Base-by-base conservation (phyloP, 2,797 vertebrate genomes). In the Phaenicophaeus curvirostris region DNA sequence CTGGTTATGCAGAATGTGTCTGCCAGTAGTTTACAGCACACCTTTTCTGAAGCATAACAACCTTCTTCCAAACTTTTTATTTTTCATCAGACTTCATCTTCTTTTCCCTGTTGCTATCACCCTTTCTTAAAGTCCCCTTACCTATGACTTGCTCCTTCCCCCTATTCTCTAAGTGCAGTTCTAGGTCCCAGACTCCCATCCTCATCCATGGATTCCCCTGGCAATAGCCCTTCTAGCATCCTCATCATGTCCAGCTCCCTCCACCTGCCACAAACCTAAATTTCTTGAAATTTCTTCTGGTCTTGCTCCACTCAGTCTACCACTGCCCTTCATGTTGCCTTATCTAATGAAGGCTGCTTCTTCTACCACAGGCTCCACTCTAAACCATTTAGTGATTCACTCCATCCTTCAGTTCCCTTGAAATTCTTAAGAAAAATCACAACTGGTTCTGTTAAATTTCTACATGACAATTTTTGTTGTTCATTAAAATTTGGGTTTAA, bases 191-290 rank as follows among this genome's bases (percentile, higher is more conserved):
- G 77, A 42, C 48, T 90, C 42, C 18, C 62, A 84, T 35, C n/a
- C 19, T 95, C 77, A 76, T 62, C 46, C 87, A 42, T 76, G 67
- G 83, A 95, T 96, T 86, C 84, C 80, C 88, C 92, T 84, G 50
- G 92, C 86, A 95, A 95, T 88, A 91, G 88, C 50, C 42, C n/a
- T 93, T 81, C 87, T 33, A 35, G 42, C 88, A 86, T 65, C 66
- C 58, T 78, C 51, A 50, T 72, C 84, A 18, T 23, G 8, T 72
- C 54, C 46, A 86, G 31, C 59, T 90, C 66, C 54, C n/a, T 69
- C 62, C 65, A 54, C 8, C 88, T 54, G 42, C 54, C 42, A 62
- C 33, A 88, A 86, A 86, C 62, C 33, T 79, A 71, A 87, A 62
- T 6, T 90, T 42, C 42, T 54, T 69, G 51, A 69, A 54, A 84